Evolutionary conservation across 2,113 vertebrate species (phyloP).

Genomic region (Anoura caudifer): DNA sequence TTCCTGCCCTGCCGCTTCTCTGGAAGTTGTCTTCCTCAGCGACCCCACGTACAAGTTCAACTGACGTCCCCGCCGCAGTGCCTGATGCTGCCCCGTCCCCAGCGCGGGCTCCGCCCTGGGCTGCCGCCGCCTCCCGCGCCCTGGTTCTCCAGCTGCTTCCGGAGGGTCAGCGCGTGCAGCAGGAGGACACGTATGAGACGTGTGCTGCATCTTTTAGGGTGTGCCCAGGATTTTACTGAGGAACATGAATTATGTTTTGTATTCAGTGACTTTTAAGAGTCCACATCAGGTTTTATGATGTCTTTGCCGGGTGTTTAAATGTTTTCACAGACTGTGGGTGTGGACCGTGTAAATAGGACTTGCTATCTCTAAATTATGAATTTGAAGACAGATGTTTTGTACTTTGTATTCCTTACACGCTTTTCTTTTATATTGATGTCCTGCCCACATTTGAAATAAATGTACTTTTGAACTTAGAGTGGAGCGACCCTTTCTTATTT

Average conservation of each 20-base stretch:
- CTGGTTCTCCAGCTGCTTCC: conserved; percentile 78
- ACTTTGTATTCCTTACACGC: conserved; percentile 87
- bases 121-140: too few relatives aligned
- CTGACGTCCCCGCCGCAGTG: background rate
- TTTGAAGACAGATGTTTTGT: conserved; percentile 85
- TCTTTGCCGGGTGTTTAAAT: conserved; percentile 77
- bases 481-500: conserved; percentile 53
- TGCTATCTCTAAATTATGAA: conserved; percentile 85
- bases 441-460: conserved; percentile 86
- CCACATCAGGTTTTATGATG: conserved; percentile 78
- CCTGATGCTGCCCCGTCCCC: too few relatives aligned
- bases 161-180: conserved; percentile 66
- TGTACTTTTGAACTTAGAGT: conserved; percentile 84
- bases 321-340: conserved; percentile 78
- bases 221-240: conserved; percentile 84
- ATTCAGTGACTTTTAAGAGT: conserved; percentile 80
- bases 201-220: conserved; percentile 86
- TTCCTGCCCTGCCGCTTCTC: background rate
- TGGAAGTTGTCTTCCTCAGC: background rate
- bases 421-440: conserved; percentile 86
- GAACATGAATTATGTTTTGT: conserved; percentile 89
- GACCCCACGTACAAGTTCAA: background rate
- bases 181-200: conserved; percentile 79
- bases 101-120: too few relatives aligned
- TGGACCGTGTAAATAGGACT: conserved; percentile 82